A percentile compares a stretch with the other conserved stretches of the same genome.
phyloP scores from a whole-genome alignment of 2,888 invertebrate species.

The Morinoia aosen region DNA sequence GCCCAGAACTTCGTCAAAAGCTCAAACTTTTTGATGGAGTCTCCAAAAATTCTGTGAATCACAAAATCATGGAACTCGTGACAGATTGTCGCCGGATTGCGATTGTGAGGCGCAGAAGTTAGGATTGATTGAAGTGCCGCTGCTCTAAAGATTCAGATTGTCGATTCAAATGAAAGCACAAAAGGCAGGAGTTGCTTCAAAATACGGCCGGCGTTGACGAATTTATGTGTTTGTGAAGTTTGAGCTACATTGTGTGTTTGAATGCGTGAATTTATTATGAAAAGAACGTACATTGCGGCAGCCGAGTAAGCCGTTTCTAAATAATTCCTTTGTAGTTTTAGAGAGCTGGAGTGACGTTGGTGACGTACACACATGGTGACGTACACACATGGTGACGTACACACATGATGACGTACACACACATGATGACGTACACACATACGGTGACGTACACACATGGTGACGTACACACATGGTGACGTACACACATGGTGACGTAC shows the following conservation, averaged over 20 bases:
- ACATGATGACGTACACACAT: too few species aligned
- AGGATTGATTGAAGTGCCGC: slow-evolving; percentile 33
- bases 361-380: not conserved
- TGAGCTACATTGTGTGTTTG: not conserved
- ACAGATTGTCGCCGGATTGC: slow-evolving; percentile 49
- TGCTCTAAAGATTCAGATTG: slow-evolving; percentile 20
- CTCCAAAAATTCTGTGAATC: slow-evolving; percentile 48
- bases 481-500: too few species aligned
- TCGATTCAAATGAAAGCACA: slow-evolving; percentile 5
- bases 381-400: too few species aligned
- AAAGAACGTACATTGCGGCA: not conserved
- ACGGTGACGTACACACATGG: too few species aligned
- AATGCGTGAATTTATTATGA: not conserved
- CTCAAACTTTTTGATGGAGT: slow-evolving; percentile 51
- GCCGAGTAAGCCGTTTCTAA: not conserved
- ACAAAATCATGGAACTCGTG: slow-evolving; percentile 51
- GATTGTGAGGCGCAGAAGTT: slow-evolving; percentile 32
- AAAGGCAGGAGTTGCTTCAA: not conserved
- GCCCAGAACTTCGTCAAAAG: slow-evolving; percentile 26
- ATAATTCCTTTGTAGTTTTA: not conserved
- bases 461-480: too few species aligned
- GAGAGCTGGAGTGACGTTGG: not conserved
- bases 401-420: too few species aligned
- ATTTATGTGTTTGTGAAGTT: not conserved
- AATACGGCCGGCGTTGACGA: not conserved